A percentile compares a stretch with the other conserved stretches of the same genome.
These are phyloP conservation scores for Tamias sibiricus DNA, from an alignment of 2,113 vertebrate genomes.

Conservation along the genomic window DNA sequence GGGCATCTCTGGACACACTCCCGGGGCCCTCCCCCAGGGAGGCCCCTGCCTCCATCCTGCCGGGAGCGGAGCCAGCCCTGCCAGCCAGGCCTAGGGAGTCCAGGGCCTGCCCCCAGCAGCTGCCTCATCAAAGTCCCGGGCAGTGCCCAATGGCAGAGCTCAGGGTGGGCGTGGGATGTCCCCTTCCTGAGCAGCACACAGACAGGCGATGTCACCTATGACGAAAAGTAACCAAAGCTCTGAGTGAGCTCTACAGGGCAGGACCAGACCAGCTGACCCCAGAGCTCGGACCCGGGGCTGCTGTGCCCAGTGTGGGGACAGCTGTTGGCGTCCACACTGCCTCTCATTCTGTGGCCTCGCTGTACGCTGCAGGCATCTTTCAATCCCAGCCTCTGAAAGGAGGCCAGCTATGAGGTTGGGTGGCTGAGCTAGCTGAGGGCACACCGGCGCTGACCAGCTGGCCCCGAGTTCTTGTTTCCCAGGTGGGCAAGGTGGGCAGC, in stretches of 20 bases:
- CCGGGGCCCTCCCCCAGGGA: too few relatives aligned
- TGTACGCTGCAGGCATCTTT: neutral
- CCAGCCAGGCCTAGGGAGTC: rapidly evolving
- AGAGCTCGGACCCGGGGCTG: too few relatives aligned
- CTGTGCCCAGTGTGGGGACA: rapidly evolving
- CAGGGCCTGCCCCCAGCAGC: rapidly evolving
- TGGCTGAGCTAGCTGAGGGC: rapidly evolving
- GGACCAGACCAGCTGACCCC: too few relatives aligned
- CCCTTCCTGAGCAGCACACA: neutral
- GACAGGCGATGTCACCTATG: neutral
- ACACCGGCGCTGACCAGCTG: neutral
- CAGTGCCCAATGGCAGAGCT: too few relatives aligned
- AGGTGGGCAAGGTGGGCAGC: too few relatives aligned
- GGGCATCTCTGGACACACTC: too few relatives aligned
- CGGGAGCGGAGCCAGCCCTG: neutral
- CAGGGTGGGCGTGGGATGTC: too few relatives aligned
- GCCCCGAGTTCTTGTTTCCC: too few relatives aligned
- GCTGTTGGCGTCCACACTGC: too few relatives aligned
- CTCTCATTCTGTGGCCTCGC: neutral
- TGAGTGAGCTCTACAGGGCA: rapidly evolving
- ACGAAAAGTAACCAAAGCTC: too few relatives aligned
- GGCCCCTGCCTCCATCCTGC: neutral
- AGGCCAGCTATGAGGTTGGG: rapidly evolving
- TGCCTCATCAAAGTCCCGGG: rapidly evolving
- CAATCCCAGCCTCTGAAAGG: neutral